Conservation (phyloP, 2,113 vertebrate species). For the Dolichotis patagonum region DNA sequence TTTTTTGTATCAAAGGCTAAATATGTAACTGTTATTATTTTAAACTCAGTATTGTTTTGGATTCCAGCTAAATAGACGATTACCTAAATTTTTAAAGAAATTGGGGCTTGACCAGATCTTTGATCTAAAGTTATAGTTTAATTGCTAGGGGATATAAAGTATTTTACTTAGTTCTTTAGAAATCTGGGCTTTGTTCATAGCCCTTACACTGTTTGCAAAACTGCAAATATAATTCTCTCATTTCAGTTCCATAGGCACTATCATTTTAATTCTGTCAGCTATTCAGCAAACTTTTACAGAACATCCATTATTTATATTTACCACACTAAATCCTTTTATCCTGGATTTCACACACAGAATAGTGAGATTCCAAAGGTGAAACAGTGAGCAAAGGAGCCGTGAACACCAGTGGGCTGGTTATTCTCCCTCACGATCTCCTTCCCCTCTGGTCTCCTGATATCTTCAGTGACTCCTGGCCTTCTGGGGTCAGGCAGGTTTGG, state of each 20-base stretch:
- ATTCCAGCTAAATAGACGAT: neutral
- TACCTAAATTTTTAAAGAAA: neutral
- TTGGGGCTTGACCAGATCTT: neutral
- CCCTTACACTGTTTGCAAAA: neutral
- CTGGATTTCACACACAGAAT: neutral
- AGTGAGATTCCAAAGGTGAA: neutral
- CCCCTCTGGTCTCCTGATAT: accelerated
- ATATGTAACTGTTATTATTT: neutral
- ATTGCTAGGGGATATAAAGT: neutral
- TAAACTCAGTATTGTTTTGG: neutral
- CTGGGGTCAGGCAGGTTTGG: neutral
- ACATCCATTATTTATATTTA: neutral
- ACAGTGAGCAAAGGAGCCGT: neutral
- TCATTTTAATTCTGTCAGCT: slow-evolving; percentile 13
- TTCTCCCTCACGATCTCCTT: neutral
- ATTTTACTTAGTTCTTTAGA: neutral
- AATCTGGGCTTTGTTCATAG: neutral
- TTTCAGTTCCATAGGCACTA: neutral
- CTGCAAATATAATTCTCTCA: neutral
- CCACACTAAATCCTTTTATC: neutral
- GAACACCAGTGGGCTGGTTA: accelerated
- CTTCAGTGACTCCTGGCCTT: neutral
- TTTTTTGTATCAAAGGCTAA: neutral
- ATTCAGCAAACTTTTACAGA: neutral
- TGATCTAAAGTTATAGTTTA: neutral